These are phyloP conservation scores for Mycogona germanica DNA, from an alignment of 2,888 invertebrate genomes.

Conservation along the genomic window DNA sequence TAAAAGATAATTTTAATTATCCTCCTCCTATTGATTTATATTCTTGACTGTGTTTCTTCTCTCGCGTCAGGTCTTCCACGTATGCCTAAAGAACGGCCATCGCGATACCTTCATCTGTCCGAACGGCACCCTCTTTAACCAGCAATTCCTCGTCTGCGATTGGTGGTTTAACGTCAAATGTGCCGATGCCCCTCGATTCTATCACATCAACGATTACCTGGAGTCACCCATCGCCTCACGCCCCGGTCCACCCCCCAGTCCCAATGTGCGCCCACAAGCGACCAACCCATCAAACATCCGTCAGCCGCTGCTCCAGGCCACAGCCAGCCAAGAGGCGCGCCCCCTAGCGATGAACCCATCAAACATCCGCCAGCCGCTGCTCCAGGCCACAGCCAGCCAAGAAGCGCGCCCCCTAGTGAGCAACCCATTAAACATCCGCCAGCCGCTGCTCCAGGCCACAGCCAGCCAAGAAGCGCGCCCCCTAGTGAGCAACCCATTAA, in stretches of 20 bases:
- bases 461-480: too few species aligned
- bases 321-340: too few species aligned
- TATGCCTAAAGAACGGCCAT: conserved; percentile 8
- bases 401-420: not conserved
- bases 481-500: too few species aligned
- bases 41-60: not conserved
- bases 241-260: not conserved
- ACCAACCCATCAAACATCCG: too few species aligned
- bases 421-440: too few species aligned
- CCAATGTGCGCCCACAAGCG: not conserved
- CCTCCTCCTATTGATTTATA: not conserved
- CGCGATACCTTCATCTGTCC: conserved; percentile 10
- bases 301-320: too few species aligned
- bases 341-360: too few species aligned
- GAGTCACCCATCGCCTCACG: not conserved
- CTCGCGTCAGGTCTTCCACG: conserved; percentile 6
- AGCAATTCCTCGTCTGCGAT: conserved; percentile 21
- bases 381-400: not conserved
- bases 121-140: conserved; percentile 14
- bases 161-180: conserved; percentile 21
- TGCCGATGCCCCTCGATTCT: not conserved
- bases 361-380: not conserved
- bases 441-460: too few species aligned
- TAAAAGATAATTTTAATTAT: not conserved
- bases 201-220: conserved; percentile 5